A percentile compares a stretch with the other conserved stretches of the same genome.
Conservation (phyloP, 1,140 invertebrate genomes). For the Drosophila malerkotliana region DNA sequence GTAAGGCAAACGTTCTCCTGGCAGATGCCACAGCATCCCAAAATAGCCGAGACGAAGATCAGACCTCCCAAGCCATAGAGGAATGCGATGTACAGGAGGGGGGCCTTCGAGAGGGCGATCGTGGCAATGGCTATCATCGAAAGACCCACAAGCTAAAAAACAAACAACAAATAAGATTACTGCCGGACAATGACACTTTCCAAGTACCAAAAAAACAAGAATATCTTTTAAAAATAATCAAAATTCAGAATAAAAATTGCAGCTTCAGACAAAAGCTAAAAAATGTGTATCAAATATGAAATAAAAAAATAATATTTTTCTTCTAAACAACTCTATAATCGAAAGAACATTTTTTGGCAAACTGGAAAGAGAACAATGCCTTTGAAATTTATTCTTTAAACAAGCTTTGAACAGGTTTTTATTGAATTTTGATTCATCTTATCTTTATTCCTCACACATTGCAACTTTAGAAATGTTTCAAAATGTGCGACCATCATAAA, state of each 20-base stretch:
- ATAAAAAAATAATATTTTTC: background rate
- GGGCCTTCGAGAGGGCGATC: slow-evolving; percentile 47
- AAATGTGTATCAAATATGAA: no score
- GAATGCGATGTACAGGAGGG: slow-evolving; percentile 51
- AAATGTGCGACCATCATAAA: slow-evolving; percentile 26
- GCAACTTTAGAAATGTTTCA: background rate
- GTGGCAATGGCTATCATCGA: slow-evolving; percentile 59
- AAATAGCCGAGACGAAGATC: slow-evolving; percentile 63
- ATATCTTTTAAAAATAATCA: background rate
- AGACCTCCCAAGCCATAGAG: slow-evolving; percentile 61
- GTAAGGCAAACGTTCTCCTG: slow-evolving; percentile 73
- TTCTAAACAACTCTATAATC: background rate
- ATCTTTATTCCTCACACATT: background rate
- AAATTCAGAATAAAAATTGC: background rate
- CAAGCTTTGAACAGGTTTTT: slow-evolving; percentile 18
- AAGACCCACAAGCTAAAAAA: slow-evolving; percentile 55
- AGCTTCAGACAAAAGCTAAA: no score
- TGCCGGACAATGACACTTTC: slow-evolving; percentile 1
- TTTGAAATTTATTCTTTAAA: slow-evolving; percentile 10
- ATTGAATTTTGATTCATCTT: background rate
- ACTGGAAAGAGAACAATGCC: background rate
- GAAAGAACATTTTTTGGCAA: background rate
- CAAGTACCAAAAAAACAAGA: background rate
- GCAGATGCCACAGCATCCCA: slow-evolving; percentile 77
- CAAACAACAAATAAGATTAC: background rate